Base-by-base conservation (phyloP, 2,888 invertebrate genomes). In the Ctenicera cuprea region DNA sequence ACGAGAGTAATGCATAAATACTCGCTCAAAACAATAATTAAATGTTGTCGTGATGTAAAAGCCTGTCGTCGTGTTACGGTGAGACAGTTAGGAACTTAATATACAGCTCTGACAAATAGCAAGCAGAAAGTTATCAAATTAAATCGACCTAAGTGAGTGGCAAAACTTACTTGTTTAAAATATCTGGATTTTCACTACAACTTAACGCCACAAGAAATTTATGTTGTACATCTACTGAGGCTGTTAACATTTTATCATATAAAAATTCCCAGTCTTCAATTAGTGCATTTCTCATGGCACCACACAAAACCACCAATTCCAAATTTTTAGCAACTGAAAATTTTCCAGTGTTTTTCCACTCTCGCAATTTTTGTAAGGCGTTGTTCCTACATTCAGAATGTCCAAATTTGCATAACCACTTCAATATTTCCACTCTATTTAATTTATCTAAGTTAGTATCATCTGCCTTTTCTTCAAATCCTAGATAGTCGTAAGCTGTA, bases 231-330 rank as follows among this genome's bases (percentile, higher is more conserved):
- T 12, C 7, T 48, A 11, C 18, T 18, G 33, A 20, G 57, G 22
- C 1, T 85, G 82, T 1, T 79, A 79, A 43, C 84, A 79, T 81
- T 88, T 90, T 66, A 84, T 82, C n/a, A 88, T 85, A 82, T 89
- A 62, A 26, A 30, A 30, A 62, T 90, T 37, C 89, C 92, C 92
- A 93, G 81, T 92, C 92, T 22, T 85, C 87, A 76, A 87, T 87
- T 0, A 89, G 89, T 0, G 91, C 92, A 69, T 88, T 85, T 18
- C 87, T 86, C 33, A 92, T 85, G 0, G 90, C 90, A 3, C 89
- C 88, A 80, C 92, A 92, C 81, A 91, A 92, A 48, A 91, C 90
- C 8, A 88, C 87, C 0, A 86, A 83, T 78, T 90, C 89, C 54
- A 91, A 83, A 81, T 91, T 90, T 11, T 90, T 89, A 61, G 90